Base-by-base conservation (phyloP, 2,888 invertebrate species). In the Cephus nigrinus region DNA sequence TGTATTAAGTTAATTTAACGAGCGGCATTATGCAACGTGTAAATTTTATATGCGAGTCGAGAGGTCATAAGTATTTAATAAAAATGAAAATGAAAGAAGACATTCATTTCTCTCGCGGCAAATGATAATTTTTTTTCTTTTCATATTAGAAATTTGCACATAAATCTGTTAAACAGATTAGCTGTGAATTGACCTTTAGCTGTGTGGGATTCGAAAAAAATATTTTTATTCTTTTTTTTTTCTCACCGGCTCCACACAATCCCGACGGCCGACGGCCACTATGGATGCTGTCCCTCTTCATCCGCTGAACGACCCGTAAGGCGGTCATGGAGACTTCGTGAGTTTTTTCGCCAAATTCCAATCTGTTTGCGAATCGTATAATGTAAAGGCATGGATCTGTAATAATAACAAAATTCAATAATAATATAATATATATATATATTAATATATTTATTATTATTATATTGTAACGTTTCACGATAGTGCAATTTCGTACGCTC, bases 251-350 rank as follows among this genome's bases (percentile, higher is more conserved):
- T 34, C 99, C 99, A 92, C 99, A 99, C 32, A 99, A 94, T 15
- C 99, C 99, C 0, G 99, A 98, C 1, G 99, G 99, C 84, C 99
- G 93, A 79, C 99, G 93, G 11, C 99, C 99, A 0, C 97, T 97
- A 91, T 98, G 98, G 91, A 99, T 96, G 91, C 98, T 99, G 92
- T 99, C 99, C 87, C 97, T 94, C 92, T 99, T 99, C 99, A 99
- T 99, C 86, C 99, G 94, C 92, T 98, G 97, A 33, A 99, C 98
- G 80, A 99, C 93, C 78, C 99, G 94, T 78, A 98, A 93, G 0
- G 99, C 99, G 3, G 99, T 98, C 94, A 96, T 97, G 77, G 97
- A 96, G 9, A 99, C 99, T 90, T 98, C 98, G 88, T 98, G 98
- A 15, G 97, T 97, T 92, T 98, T 98, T 1, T 96, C 95, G 0